Evolutionary conservation across 1,140 invertebrate species (phyloP).

Genomic region (Diuraphis noxia): DNA sequence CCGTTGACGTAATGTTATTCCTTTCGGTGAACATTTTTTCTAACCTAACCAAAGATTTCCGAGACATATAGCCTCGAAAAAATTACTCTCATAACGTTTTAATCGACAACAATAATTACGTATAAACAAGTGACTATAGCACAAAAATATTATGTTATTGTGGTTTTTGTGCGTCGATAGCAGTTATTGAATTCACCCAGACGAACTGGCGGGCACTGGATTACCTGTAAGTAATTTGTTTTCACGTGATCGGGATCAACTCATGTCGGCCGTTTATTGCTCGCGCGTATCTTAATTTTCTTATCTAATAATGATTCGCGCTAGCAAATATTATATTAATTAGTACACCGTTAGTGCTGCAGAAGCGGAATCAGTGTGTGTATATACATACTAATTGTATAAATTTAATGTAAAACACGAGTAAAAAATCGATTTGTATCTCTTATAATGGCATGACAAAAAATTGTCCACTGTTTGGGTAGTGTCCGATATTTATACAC

Average conservation of each 20-base stretch:
- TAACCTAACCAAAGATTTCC: too few species aligned
- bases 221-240: neutral
- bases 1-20: too few species aligned
- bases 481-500: neutral
- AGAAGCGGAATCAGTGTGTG: neutral
- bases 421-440: neutral
- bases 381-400: neutral
- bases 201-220: neutral
- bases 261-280: neutral
- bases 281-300: neutral
- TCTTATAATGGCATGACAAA: neutral
- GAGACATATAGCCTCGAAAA: rapidly evolving
- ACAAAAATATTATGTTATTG: neutral
- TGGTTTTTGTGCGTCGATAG: neutral
- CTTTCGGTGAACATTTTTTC: neutral
- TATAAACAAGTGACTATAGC: neutral
- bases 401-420: neutral
- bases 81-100: neutral
- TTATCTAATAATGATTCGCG: neutral
- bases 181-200: neutral
- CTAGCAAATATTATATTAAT: neutral
- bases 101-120: too few species aligned
- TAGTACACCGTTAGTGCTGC: neutral
- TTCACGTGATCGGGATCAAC: neutral
- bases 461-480: neutral